A percentile compares a stretch with the other conserved stretches of the same genome.
phyloP scores from a whole-genome alignment of 2,888 invertebrate species.

The Drosophila anomalata region DNA sequence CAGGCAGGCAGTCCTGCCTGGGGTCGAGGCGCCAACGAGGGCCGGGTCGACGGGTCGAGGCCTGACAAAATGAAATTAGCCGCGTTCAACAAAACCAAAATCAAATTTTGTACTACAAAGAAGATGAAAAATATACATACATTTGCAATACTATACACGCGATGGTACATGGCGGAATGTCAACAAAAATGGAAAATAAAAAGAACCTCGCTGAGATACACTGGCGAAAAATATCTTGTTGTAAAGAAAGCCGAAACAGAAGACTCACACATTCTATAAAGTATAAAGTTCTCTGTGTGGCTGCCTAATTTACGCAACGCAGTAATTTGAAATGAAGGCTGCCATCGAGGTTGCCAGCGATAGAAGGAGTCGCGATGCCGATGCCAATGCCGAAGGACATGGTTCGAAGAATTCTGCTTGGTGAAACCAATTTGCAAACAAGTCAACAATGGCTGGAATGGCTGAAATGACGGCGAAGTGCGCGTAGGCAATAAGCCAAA shows the following conservation, averaged over 20 bases:
- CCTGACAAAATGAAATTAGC: conserved; percentile 71
- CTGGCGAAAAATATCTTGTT: neutral
- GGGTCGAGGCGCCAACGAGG: conserved; percentile 11
- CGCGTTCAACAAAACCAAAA: conserved; percentile 74
- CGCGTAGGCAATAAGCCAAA: conserved; percentile 69
- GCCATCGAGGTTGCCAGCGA: conserved; percentile 28
- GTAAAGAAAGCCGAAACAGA: neutral
- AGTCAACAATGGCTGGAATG: conserved; percentile 68
- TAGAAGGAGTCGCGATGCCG: conserved; percentile 37
- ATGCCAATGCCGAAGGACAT: conserved; percentile 41
- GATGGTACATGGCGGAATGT: conserved; percentile 24
- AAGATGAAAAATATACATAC: conserved; percentile 62
- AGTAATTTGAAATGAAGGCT: conserved; percentile 69
- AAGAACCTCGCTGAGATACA: neutral
- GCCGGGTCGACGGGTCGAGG: conserved; percentile 56
- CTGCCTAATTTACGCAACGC: conserved; percentile 70
- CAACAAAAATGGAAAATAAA: conserved; percentile 6
- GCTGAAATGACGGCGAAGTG: conserved; percentile 45
- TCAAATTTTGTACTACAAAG: conserved; percentile 70
- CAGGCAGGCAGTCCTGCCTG: neutral
- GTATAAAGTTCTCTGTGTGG: conserved; percentile 9
- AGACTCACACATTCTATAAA: neutral
- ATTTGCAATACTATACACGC: conserved; percentile 24
- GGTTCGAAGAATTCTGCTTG: conserved; percentile 52
- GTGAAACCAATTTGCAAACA: conserved; percentile 79